Base-by-base conservation (phyloP, 2,888 invertebrate species). In the Camponotus fellah region DNA sequence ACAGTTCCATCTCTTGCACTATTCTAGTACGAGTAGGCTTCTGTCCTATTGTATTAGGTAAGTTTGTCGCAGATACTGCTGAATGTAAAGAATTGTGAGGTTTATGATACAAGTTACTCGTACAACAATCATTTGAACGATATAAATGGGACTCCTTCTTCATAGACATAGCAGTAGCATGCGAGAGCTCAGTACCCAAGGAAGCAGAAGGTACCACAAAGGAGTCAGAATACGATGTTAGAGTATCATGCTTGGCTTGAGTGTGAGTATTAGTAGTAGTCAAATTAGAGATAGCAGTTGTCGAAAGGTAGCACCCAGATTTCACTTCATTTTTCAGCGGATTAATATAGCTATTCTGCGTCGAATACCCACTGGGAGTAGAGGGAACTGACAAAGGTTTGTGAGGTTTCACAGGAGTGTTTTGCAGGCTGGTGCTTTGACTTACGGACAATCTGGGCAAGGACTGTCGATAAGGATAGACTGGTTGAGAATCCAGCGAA, bases 1-100 rank as follows among this genome's bases (percentile, higher is more conserved):
- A 90, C 26, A 95, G 90, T 85, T 94, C 94, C 92, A 95, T 94
- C 26, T 94, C 92, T 66, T 90, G 88, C 40, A 93, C 83, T 71
- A 79, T 34, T 71, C 46, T 79, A 21, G 79, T 34, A 10, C 84
- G 80, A 43, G 76, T 79, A 34, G 82, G 82, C 49, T 88, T 88
- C 82, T 92, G 86, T 64, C 91, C 90, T 88, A 82, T 77, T n/a
- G 87, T 81, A 87, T 86, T 89, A 87, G 87, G 86, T 72, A 89
- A 89, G 88, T 91, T 91, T 21, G 92, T 88, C 76, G 85, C 81
- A 84, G 91, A 88, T 74, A 91, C 81, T 80, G 91, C 88, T 85
- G 91, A 91, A 77, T 82, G 86, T 40, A 85, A 77, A 26, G 85
- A 86, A 83, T 89, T 82, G n/a, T 69, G 37, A 5, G 83, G 60